Base-by-base conservation (phyloP, 2,888 invertebrate genomes). In the Polydrusus tereticollis region DNA sequence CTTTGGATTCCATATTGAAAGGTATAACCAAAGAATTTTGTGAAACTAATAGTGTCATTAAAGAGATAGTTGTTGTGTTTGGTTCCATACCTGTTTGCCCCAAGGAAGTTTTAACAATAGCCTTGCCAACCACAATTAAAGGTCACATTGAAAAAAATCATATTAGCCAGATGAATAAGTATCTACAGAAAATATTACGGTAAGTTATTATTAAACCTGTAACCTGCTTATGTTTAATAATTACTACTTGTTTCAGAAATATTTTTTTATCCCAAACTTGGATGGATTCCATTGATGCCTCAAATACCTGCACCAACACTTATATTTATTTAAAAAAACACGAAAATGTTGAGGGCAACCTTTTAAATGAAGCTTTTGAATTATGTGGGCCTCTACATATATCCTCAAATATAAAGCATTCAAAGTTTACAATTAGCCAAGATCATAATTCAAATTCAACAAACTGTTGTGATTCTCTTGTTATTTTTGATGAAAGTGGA, bases 341-440 rank as follows among this genome's bases (percentile, higher is more conserved):
- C 33, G 41, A 43, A 16, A 52, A 26, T 16, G 23, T 29, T 41
- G 59, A 52, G 14, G 29, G 12, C 16, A 55, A 68, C 26, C 21
- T 57, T 45, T 33, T 16, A 43, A 76, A 73, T 47, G 74, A 73
- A 86, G 86, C 83, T 84, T 88, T 79, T 86, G 86, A 81, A 78
- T 78, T 77, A 10, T 83, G 68, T 80, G 78, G 78, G 77, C 79
- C 82, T 18, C 77, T 82, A 38, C 77, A 62, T 33, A 73, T 81
- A 38, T 76, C 80, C 12, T 47, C 74, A 26, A 81, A 77, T 69
- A 75, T 78, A 4, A 82, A 80, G 76, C 80, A 80, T 73, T 78
- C 79, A 23, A 78, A 77, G 16, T 67, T 62, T 45, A 26, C 8
- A 65, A 81, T 84, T 66, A 79, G 79, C n/a, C n/a, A n/a, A n/a